Percentiles rank a stretch among this genome's conserved stretches.
Conservation (phyloP, 2,797 vertebrate genomes). For the Passerculus sandwichensis region DNA sequence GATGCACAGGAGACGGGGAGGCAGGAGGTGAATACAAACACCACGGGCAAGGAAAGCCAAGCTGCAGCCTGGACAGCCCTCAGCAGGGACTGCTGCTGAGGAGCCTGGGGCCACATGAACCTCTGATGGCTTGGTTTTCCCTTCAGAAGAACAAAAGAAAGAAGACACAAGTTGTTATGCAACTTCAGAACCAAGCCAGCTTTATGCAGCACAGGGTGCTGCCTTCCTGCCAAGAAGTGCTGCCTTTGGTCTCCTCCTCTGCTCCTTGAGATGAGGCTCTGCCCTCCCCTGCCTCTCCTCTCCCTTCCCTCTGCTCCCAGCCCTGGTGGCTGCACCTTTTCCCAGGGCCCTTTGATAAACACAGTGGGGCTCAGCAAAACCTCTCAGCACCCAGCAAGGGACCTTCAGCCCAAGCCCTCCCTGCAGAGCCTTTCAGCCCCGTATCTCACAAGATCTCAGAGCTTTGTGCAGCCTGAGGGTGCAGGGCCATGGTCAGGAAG, state of each 20-base stretch:
- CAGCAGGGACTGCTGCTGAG: not conserved
- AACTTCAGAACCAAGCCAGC: not conserved
- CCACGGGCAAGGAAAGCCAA: not conserved
- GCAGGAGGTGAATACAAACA: fast-evolving
- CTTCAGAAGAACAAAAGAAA: not conserved
- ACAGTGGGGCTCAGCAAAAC: not conserved
- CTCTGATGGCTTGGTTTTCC: not conserved
- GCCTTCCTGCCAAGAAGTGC: not conserved
- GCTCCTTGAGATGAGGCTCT: not conserved
- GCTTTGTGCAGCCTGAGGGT: not conserved
- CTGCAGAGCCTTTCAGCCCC: not conserved
- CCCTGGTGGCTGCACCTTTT: not conserved
- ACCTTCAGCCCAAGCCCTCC: not conserved
- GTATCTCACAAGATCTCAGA: not conserved
- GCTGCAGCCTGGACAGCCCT: not conserved
- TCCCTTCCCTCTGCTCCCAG: not conserved
- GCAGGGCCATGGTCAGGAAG: not conserved
- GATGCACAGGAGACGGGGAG: fast-evolving
- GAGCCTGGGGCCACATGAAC: not conserved
- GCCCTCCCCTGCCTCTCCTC: not conserved
- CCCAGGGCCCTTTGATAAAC: not conserved
- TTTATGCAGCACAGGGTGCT: not conserved
- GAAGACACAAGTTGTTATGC: not conserved
- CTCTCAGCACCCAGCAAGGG: fast-evolving
- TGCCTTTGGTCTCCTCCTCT: not conserved